phyloP scores from a whole-genome alignment of 2,888 invertebrate species.

The Aradus depressus region DNA sequence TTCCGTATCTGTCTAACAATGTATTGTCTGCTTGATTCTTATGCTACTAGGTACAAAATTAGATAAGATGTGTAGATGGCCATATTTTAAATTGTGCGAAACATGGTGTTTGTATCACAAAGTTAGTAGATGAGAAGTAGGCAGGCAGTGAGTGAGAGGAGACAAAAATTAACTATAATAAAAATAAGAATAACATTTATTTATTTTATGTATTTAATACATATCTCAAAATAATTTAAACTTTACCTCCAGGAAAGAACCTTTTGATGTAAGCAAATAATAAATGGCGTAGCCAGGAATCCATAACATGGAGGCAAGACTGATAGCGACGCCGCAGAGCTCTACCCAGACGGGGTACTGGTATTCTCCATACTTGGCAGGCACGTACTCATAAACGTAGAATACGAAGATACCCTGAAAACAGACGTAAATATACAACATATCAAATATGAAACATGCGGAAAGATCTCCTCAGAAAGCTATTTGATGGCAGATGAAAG shows the following conservation, averaged over 20 bases:
- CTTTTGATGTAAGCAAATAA: conserved; percentile 43
- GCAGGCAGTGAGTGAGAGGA: too few relatives aligned
- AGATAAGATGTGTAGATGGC: too few relatives aligned
- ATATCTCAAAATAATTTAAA: neutral
- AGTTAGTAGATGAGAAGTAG: too few relatives aligned
- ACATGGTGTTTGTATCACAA: too few relatives aligned
- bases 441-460: conserved; percentile 1
- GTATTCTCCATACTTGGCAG: conserved; percentile 47
- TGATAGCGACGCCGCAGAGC: conserved; percentile 47
- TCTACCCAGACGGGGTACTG: conserved; percentile 52
- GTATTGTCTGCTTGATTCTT: too few relatives aligned
- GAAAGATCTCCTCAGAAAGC: too few relatives aligned
- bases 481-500: too few relatives aligned
- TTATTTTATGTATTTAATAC: neutral
- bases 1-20: too few relatives aligned
- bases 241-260: conserved; percentile 44
- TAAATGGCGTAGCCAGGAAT: conserved; percentile 51
- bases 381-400: conserved; percentile 47
- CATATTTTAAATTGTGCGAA: too few relatives aligned
- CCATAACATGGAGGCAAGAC: conserved; percentile 54
- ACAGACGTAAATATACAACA: neutral
- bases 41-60: too few relatives aligned
- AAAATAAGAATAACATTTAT: neutral
- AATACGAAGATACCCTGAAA: conserved; percentile 51
- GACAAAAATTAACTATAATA: neutral